Evolutionary conservation across 2,888 invertebrate species (phyloP).

Genomic region (Drosophila rubida): DNA sequence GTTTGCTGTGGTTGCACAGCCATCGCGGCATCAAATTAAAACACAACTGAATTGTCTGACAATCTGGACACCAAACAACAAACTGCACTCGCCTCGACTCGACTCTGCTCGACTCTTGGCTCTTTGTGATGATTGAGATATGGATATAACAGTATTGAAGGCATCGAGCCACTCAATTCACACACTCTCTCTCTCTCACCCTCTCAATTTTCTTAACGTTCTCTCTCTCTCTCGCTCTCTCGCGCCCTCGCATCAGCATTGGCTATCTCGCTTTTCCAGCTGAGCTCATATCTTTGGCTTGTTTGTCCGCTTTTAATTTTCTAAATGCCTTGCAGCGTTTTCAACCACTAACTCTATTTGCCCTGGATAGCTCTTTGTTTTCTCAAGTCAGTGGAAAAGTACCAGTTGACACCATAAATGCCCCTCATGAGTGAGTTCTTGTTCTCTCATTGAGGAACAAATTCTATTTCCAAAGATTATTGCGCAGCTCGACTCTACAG

Average conservation of each 20-base stretch:
- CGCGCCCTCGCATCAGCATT: not conserved
- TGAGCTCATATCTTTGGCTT: constrained; percentile 25
- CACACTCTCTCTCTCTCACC: constrained; percentile 28
- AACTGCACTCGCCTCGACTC: not conserved
- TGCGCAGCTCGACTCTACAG: not conserved
- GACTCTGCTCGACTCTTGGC: constrained; percentile 11
- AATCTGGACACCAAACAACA: constrained; percentile 9
- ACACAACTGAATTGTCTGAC: constrained; percentile 39
- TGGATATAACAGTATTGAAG: constrained; percentile 7
- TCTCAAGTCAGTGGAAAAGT: constrained; percentile 46
- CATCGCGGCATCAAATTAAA: constrained; percentile 43
- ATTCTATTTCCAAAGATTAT: not conserved
- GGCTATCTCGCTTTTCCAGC: not conserved
- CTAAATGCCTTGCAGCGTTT: constrained; percentile 30
- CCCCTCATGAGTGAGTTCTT: constrained; percentile 10
- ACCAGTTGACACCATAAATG: constrained; percentile 38
- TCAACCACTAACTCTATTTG: constrained; percentile 43
- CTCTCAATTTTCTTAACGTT: not conserved
- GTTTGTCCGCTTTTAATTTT: constrained; percentile 37
- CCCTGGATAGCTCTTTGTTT: constrained; percentile 32
- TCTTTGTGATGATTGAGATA: constrained; percentile 23
- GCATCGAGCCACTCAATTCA: constrained; percentile 1
- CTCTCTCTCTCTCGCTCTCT: not conserved
- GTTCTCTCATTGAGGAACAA: not conserved
- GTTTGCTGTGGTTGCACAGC: constrained; percentile 20